phyloP scores from a whole-genome alignment of 2,797 vertebrate species.

The Spinus olivaceus region DNA sequence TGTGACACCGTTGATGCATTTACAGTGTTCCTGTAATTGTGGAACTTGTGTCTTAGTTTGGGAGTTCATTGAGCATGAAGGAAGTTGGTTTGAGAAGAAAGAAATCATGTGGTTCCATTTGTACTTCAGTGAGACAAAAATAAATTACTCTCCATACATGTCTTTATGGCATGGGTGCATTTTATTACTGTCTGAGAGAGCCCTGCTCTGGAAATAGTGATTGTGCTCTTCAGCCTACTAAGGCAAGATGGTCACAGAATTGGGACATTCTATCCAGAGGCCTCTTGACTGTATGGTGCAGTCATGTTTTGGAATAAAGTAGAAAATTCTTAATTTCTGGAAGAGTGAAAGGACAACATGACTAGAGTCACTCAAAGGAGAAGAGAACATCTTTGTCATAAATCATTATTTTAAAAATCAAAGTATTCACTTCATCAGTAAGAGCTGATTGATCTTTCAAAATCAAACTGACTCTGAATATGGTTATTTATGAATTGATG shows the following conservation, averaged over 20 bases:
- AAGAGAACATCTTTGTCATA: not conserved
- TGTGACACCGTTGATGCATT: not conserved
- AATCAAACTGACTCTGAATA: not conserved
- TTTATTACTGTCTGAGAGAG: not conserved
- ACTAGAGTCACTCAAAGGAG: not conserved
- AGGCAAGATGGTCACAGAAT: not conserved
- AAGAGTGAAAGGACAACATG: not conserved
- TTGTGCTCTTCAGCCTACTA: not conserved
- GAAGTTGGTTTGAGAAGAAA: not conserved
- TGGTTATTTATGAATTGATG: not conserved
- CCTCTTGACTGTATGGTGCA: not conserved
- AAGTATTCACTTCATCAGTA: not conserved
- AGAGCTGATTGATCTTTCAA: not conserved
- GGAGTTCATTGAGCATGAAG: not conserved
- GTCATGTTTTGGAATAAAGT: not conserved
- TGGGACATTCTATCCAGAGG: not conserved
- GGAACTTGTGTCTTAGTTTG: not conserved
- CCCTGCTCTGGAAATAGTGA: not conserved
- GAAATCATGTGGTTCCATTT: not conserved
- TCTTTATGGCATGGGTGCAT: not conserved
- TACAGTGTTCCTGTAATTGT: not conserved
- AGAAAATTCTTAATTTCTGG: not conserved
- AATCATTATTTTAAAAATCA: not conserved
- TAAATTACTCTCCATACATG: not conserved
- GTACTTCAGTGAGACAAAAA: not conserved